Conservation (phyloP, 2,888 invertebrate genomes). For the Tachystola acroxantha region DNA sequence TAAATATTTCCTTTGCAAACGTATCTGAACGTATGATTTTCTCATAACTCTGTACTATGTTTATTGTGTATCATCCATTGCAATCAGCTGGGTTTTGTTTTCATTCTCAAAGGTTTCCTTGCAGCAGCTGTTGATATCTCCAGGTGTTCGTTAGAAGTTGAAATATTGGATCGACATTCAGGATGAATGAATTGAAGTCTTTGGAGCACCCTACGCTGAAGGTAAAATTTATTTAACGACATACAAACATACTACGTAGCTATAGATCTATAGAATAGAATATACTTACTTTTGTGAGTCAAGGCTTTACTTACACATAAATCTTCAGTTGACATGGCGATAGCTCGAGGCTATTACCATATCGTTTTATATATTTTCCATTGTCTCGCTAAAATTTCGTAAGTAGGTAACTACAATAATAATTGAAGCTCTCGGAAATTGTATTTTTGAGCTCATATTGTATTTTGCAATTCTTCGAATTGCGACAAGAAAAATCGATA, state of each 20-base stretch:
- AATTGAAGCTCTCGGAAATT: too few relatives aligned
- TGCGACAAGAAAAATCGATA: too few relatives aligned
- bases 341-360: too few relatives aligned
- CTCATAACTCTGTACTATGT: constrained; percentile 6
- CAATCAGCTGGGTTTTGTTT: constrained; percentile 75
- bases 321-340: too few relatives aligned
- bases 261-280: background rate
- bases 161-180: constrained; percentile 21
- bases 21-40: background rate
- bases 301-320: too few relatives aligned
- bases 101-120: constrained; percentile 35
- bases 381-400: too few relatives aligned
- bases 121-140: constrained; percentile 15
- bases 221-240: constrained; percentile 63
- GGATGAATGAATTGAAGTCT: constrained; percentile 95
- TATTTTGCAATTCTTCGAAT: too few relatives aligned
- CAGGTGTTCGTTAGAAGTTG: constrained; percentile 11
- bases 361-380: too few relatives aligned
- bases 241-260: background rate
- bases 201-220: constrained; percentile 97
- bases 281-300: background rate
- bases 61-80: constrained; percentile 12
- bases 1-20: background rate
- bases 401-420: too few relatives aligned
- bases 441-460: too few relatives aligned